Base-by-base conservation (phyloP, 2,888 invertebrate genomes). In the Ceramica pisi region DNA sequence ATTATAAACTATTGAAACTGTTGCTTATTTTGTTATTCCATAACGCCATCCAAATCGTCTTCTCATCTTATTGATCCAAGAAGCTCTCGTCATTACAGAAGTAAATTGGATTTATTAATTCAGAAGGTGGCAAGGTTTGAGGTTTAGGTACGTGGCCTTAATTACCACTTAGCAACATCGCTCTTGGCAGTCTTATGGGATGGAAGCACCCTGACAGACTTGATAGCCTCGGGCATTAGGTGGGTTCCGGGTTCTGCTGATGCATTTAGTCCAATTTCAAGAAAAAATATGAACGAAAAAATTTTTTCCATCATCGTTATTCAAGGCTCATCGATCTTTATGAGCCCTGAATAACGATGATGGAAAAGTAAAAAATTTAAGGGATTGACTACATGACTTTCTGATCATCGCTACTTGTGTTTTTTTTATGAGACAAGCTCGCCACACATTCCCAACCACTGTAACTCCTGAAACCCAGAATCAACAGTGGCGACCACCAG, bases 91-190 rank as follows among this genome's bases (percentile, higher is more conserved):
- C 31, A 80, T 71, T 66, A 68, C 55, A 38, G 46, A 44, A 66
- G 65, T 63, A 66, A 76, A 80, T 80, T 76, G 68, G 51, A 59
- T 80, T 80, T 76, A 80, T 72, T 77, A 80, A 80, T 80, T 80
- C 72, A 80, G 59, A 51, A 55, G 62, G 35, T 63, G 19, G 64
- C 66, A 46, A 23, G 55, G 57, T 73, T 72, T 77, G 63, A 77
- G 64, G 50, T 53, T 44, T 72, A 21, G 66, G 60, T 68, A 66
- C 74, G 41, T 61, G 64, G 31, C 55, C 50, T 61, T 78, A 78
- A 81, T 81, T 65, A 78, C 66, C 70, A 68, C 68, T 66, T 81
- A 67, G 56, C 67, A 67, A 65, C 71, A 67, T 59, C 50, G 68
- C 71, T 66, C 19, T 62, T 66, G 78, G 71, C 64, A 46, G 69